A percentile compares a stretch with the other conserved stretches of the same genome.
These are phyloP conservation scores for Ciona savignyi DNA, from an alignment of 23 tunicate genomes.

Conservation along the genomic window DNA sequence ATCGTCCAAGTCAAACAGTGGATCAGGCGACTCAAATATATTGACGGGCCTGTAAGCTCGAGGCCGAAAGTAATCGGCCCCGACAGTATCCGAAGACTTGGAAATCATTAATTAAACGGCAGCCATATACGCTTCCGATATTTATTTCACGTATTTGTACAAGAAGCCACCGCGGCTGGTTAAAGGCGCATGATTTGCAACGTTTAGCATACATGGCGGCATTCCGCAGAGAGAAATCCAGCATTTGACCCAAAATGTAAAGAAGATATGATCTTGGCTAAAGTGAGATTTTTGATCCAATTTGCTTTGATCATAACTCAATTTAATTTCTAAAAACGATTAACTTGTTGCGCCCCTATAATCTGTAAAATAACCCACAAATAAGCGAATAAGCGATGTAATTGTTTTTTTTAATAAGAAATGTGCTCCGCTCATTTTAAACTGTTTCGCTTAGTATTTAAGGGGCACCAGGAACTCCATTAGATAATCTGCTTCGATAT, in stretches of 20 bases:
- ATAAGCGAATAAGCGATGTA: too few species aligned
- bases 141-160: background rate
- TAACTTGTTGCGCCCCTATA: too few species aligned
- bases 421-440: too few species aligned
- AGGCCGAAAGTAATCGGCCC: background rate
- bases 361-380: too few species aligned
- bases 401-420: too few species aligned
- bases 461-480: too few species aligned
- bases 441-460: too few species aligned
- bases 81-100: background rate
- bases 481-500: background rate
- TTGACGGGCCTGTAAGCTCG: background rate
- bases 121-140: background rate
- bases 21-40: slow-evolving; percentile 20
- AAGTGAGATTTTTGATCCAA: too few species aligned
- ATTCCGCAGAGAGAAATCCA: background rate
- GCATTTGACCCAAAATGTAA: too few species aligned
- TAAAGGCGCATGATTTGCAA: background rate
- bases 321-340: too few species aligned
- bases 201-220: background rate
- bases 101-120: background rate
- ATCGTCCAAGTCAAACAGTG: slow-evolving; percentile 19
- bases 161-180: background rate
- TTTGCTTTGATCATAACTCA: too few species aligned
- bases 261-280: too few species aligned